Base-by-base conservation (phyloP, 2,888 invertebrate genomes). In the Steinernema scapterisci region DNA sequence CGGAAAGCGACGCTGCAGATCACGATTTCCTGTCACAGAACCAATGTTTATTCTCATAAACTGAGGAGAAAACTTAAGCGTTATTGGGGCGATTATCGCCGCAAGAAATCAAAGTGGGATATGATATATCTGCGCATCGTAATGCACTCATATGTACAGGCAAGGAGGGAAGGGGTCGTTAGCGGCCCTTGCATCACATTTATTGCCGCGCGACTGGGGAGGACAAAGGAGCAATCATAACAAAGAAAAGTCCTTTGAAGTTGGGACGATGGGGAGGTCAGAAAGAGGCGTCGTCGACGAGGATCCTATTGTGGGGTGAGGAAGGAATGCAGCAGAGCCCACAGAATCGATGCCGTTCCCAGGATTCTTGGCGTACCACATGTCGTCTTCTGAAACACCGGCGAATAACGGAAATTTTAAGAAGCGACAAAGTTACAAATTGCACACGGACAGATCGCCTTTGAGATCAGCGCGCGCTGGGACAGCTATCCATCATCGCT, bases 191-290 rank as follows among this genome's bases (percentile, higher is more conserved):
- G 54, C 54, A 21, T 23, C 54, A 16, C 31, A 25, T 63, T 63
- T 63, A 63, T 31, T 63, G 27, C 63, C 63, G 31, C 63, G 63
- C 54, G 54, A 54, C 54, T 54, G 54, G 54, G 16, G 54, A 63
- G 31, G 63, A 63, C 63, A 63, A 63, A 63, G 63, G 63, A 7
- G 23, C 27, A 63, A 63, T 63, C 63, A 63, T 63, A 63, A 63
- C 63, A 63, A 63, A 63, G 63, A 63, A 25, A 63, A 63, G 25
- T 63, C 63, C 63, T 63, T 63, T 63, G 63, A 63, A 63, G 25
- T 63, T 25, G 63, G 27, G 7, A 27, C n/a, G 63, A 63, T 27
- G 5, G 63, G 63, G 63, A 63, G 63, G 63, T 63, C 63, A 63
- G 63, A 31, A n/a, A 31, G 63, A 1, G 63, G 27, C 25, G 54